A percentile compares a stretch with the other conserved stretches of the same genome.
Conservation (phyloP, 1,140 invertebrate species). For the Bombus polaris region DNA sequence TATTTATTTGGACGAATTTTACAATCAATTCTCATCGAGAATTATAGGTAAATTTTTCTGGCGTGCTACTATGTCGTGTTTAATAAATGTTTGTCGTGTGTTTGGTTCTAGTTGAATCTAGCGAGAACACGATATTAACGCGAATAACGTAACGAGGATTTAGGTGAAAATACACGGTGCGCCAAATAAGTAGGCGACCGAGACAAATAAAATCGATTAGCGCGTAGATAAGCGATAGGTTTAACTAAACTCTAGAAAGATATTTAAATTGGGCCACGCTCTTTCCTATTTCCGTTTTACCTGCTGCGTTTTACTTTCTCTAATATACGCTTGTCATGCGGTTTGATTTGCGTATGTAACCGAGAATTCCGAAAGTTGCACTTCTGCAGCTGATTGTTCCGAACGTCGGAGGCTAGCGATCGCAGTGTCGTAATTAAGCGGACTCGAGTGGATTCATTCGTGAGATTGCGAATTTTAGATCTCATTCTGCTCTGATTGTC, state of each 20-base stretch:
- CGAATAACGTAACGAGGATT: background rate
- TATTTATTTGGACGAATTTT: too few species aligned
- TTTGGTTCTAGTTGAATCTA: too few species aligned
- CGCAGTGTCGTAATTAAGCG: conserved; percentile 30
- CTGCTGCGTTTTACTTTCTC: background rate
- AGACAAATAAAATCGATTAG: background rate
- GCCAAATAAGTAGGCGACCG: background rate
- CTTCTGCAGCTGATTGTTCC: background rate
- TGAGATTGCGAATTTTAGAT: conserved; percentile 47
- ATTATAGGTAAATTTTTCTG: too few species aligned
- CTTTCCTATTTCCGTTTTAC: background rate
- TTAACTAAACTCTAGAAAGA: background rate
- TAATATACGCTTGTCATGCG: background rate
- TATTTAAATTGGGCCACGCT: background rate
- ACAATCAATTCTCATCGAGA: too few species aligned
- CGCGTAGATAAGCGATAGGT: background rate
- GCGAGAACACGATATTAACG: too few species aligned
- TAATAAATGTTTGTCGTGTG: rapidly evolving
- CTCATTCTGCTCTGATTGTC: conserved; percentile 64
- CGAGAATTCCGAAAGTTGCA: conserved; percentile 8
- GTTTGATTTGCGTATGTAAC: background rate
- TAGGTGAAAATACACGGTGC: background rate
- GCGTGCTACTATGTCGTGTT: too few species aligned
- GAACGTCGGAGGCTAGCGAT: conserved; percentile 21
- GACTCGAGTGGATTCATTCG: conserved; percentile 37